phyloP scores from a whole-genome alignment of 2,888 invertebrate species.

The Pelosia muscerda region DNA sequence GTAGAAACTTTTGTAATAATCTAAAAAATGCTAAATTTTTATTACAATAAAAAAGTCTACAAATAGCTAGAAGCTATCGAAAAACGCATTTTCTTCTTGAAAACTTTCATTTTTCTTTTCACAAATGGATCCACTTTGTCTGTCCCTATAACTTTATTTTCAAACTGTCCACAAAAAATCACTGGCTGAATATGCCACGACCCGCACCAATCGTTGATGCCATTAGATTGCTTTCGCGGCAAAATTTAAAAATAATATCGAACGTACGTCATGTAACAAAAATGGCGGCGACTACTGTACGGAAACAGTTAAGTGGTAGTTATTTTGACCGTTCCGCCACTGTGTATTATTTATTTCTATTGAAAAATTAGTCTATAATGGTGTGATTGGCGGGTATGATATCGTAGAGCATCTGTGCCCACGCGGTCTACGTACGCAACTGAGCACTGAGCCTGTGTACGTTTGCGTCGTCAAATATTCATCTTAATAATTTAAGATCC shows the following conservation, averaged over 20 bases:
- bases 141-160: constrained; percentile 36
- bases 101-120: constrained; percentile 84
- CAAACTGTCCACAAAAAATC: constrained; percentile 43
- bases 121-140: constrained; percentile 79
- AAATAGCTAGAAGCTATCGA: constrained; percentile 71
- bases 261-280: constrained; percentile 61
- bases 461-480: constrained; percentile 79
- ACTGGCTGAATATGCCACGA: constrained; percentile 56
- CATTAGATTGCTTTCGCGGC: constrained; percentile 68
- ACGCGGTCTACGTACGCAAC: constrained; percentile 76
- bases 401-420: constrained; percentile 70
- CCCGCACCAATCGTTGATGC: constrained; percentile 63
- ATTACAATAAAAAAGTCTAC: constrained; percentile 50
- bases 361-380: constrained; percentile 82
- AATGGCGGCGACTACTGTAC: constrained; percentile 69
- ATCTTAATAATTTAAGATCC: constrained; percentile 81
- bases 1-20: constrained; percentile 40
- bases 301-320: constrained; percentile 70
- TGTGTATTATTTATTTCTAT: constrained; percentile 82
- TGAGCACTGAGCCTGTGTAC: constrained; percentile 64
- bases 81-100: constrained; percentile 83
- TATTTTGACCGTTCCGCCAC: constrained; percentile 77
- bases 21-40: constrained; percentile 33
- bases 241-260: constrained; percentile 73
- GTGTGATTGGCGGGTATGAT: constrained; percentile 72